phyloP scores from a whole-genome alignment of 2,113 vertebrate genomes.

The Oriolus oriolus region DNA sequence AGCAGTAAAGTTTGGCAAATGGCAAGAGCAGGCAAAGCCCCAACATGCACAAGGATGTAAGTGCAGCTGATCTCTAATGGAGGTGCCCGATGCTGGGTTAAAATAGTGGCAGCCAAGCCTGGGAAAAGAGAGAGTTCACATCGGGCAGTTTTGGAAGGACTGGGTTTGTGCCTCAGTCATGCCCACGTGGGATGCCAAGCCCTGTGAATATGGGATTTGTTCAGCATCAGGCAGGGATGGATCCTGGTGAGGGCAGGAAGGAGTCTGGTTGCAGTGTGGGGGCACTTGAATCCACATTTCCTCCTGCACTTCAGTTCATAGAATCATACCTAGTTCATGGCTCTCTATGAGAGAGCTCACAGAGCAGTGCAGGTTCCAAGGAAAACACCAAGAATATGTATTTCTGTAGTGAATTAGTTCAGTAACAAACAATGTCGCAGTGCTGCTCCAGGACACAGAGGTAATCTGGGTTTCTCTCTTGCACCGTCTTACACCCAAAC shows the following conservation, averaged over 20 bases:
- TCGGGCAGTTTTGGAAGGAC: background rate
- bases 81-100: background rate
- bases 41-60: background rate
- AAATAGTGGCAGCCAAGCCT: background rate
- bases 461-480: background rate
- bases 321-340: background rate
- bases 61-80: background rate
- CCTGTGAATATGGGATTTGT: background rate
- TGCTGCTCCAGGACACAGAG: background rate
- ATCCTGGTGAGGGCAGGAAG: background rate
- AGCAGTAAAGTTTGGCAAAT: background rate
- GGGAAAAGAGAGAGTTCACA: background rate
- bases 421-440: background rate
- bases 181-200: background rate
- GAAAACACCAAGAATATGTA: background rate
- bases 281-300: background rate
- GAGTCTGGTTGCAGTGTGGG: background rate
- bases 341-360: background rate
- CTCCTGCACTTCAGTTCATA: background rate
- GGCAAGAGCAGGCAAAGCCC: background rate
- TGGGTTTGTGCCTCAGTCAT: background rate
- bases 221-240: background rate
- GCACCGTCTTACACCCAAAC: background rate
- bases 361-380: background rate
- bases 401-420: background rate